Evolutionary conservation across 2,888 invertebrate genomes (phyloP).

Genomic region (Glyphotaelius pellucidus): DNA sequence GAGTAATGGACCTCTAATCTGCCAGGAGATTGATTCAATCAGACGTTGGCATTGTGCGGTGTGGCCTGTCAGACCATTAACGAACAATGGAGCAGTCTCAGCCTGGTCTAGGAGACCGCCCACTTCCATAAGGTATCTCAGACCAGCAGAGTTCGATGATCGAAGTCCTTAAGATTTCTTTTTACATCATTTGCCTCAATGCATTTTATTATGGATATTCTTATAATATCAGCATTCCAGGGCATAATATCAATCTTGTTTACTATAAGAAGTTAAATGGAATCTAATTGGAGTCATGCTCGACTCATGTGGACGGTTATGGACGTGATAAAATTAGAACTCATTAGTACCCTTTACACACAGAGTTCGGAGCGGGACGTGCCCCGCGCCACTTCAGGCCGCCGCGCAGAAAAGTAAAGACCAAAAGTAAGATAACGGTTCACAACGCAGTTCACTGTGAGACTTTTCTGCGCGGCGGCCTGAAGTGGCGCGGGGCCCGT

Average conservation of each 20-base stretch:
- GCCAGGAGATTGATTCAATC: slow-evolving; percentile 33
- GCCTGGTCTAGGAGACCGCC: slow-evolving; percentile 8
- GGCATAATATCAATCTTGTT: neutral
- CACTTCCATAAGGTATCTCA: neutral
- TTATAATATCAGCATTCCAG: neutral
- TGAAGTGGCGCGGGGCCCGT: too few species aligned
- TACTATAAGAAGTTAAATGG: neutral
- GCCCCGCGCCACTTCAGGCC: too few species aligned
- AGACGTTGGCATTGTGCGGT: slow-evolving; percentile 29
- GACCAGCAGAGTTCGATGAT: neutral
- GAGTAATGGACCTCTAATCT: slow-evolving; percentile 37
- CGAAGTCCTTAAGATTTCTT: neutral
- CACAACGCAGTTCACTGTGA: too few species aligned
- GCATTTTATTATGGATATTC: neutral
- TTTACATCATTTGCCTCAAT: neutral
- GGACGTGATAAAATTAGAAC: neutral
- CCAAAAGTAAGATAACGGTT: too few species aligned
- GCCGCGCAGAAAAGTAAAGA: too few species aligned
- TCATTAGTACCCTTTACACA: too few species aligned
- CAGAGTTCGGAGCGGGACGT: too few species aligned
- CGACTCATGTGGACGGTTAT: neutral
- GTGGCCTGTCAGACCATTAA: slow-evolving; percentile 17
- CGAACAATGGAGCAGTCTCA: slow-evolving; percentile 17
- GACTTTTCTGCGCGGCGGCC: too few species aligned
- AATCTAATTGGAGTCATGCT: slow-evolving; percentile 2